Conservation (phyloP, 2,797 vertebrate genomes). For the Manis crassicaudata region DNA sequence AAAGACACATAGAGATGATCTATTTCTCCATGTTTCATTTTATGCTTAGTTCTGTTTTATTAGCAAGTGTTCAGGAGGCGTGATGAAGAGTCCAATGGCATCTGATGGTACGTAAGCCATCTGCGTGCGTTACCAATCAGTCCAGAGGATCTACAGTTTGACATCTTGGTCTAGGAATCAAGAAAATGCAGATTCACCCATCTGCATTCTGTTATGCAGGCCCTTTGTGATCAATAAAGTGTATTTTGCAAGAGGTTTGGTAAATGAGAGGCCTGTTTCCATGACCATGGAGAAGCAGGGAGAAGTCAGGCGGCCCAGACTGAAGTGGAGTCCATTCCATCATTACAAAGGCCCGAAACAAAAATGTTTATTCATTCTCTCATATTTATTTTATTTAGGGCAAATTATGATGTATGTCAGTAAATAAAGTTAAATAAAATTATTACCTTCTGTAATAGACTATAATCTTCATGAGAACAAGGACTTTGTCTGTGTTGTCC, state of each 20-base stretch:
- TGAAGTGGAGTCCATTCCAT: neutral
- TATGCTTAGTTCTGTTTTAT: constrained; percentile 42
- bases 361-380: neutral
- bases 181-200: neutral
- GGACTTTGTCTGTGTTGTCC: neutral
- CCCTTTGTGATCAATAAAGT: constrained; percentile 7
- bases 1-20: neutral
- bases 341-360: neutral
- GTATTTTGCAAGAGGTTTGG: neutral
- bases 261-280: neutral
- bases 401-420: neutral
- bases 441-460: neutral
- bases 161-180: neutral
- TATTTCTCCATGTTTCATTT: neutral
- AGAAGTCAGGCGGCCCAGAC: neutral
- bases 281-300: neutral
- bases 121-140: neutral
- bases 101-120: neutral
- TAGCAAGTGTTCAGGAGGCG: constrained; percentile 20
- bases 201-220: neutral
- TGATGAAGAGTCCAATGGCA: neutral
- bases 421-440: neutral
- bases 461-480: neutral
- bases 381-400: neutral
- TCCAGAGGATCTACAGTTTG: neutral